These are phyloP conservation scores for Euclidia mi DNA, from an alignment of 2,888 invertebrate genomes.

Conservation along the genomic window DNA sequence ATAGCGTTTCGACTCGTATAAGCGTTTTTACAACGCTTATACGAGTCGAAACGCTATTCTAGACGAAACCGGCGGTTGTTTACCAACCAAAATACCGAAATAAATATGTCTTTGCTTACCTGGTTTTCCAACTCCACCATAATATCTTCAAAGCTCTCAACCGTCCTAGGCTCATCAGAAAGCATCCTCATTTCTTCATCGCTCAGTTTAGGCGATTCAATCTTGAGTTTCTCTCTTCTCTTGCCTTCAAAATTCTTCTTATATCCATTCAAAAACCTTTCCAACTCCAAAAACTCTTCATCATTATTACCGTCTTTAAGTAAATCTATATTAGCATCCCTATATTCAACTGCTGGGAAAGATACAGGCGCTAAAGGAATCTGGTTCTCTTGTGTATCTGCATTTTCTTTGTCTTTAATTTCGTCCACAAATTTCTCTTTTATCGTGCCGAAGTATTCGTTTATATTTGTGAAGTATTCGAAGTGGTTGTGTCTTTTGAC, in stretches of 20 bases:
- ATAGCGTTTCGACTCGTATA: too few relatives aligned
- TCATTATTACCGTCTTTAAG: conserved; percentile 48
- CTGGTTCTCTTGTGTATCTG: conserved; percentile 10
- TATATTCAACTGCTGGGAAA: conserved; percentile 18
- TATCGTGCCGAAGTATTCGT: conserved; percentile 19
- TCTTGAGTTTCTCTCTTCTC: conserved; percentile 33
- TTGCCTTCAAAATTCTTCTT: background rate
- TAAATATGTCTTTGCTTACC: conserved; percentile 65
- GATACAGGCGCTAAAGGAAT: conserved; percentile 25
- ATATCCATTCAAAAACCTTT: conserved; percentile 48
- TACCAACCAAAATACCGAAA: too few relatives aligned
- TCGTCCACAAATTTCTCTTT: conserved; percentile 52
- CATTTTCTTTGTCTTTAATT: conserved; percentile 56
- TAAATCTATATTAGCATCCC: conserved; percentile 54
- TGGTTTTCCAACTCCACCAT: conserved; percentile 79
- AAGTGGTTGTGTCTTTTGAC: conserved; percentile 54
- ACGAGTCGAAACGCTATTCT: too few relatives aligned
- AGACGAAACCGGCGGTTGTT: too few relatives aligned
- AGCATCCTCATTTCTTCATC: conserved; percentile 78
- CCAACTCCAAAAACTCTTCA: conserved; percentile 50
- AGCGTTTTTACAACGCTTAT: too few relatives aligned
- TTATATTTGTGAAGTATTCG: conserved; percentile 45
- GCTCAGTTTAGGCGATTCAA: conserved; percentile 60
- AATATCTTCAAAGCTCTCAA: conserved; percentile 66
- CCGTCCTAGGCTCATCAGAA: conserved; percentile 71